A percentile compares a stretch with the other conserved stretches of the same genome.
Evolutionary conservation across 1,140 invertebrate species (phyloP).

Genomic region (Coenobita brevimanus): DNA sequence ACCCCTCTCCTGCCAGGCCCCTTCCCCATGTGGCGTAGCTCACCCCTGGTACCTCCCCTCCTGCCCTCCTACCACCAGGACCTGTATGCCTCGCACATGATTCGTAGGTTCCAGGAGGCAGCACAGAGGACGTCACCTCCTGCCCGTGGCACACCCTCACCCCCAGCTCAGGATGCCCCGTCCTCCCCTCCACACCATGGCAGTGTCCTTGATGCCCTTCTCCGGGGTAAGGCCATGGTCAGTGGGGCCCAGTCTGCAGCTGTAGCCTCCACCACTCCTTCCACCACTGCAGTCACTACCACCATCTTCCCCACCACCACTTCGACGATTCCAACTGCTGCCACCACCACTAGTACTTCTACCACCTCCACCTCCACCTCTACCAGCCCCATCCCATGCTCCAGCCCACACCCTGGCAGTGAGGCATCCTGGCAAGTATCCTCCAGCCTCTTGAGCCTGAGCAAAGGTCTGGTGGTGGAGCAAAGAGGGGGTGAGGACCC

Average conservation of each 20-base stretch:
- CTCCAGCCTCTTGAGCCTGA: slow-evolving; percentile 57
- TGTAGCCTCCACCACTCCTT: no score
- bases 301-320: not conserved
- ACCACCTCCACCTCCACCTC: slow-evolving; percentile 30
- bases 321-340: not conserved
- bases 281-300: no score
- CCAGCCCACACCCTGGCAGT: slow-evolving; percentile 1
- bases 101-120: slow-evolving; percentile 85
- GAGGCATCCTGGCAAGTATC: slow-evolving; percentile 58
- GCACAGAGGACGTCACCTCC: slow-evolving; percentile 72
- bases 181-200: slow-evolving; percentile 45
- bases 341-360: not conserved
- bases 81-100: slow-evolving; percentile 86
- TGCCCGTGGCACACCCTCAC: slow-evolving; percentile 67
- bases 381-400: slow-evolving; percentile 21
- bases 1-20: slow-evolving; percentile 66
- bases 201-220: slow-evolving; percentile 64
- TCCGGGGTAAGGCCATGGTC: slow-evolving; percentile 49
- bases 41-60: slow-evolving; percentile 79
- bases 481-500: slow-evolving; percentile 35
- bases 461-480: slow-evolving; percentile 52
- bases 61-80: slow-evolving; percentile 77
- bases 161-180: slow-evolving; percentile 37
- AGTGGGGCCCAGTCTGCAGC: not conserved
- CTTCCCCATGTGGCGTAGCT: slow-evolving; percentile 70